phyloP scores from a whole-genome alignment of 2,113 vertebrate species.

The Noctilio leporinus region DNA sequence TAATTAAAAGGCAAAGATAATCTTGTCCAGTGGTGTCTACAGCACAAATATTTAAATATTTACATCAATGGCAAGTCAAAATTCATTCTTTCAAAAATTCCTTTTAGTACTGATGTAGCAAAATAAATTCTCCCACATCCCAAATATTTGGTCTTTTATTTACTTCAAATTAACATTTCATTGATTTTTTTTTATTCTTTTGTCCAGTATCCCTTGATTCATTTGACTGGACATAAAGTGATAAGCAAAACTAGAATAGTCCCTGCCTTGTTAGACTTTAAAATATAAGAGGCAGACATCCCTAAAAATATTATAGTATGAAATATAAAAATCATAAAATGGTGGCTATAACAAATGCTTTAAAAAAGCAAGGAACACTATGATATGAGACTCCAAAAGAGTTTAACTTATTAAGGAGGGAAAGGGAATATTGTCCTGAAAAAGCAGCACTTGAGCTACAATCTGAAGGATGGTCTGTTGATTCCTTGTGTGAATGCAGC shows the following conservation, averaged over 20 bases:
- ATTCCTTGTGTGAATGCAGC: neutral
- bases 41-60: neutral
- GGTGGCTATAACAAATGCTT: neutral
- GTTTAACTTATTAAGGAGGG: neutral
- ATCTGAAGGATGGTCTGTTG: neutral
- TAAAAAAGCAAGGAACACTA: neutral
- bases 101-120: neutral
- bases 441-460: neutral
- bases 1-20: constrained; percentile 43
- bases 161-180: neutral
- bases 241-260: neutral
- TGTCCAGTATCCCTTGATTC: neutral
- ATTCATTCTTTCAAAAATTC: neutral
- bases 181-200: neutral
- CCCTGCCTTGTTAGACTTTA: neutral
- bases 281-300: neutral
- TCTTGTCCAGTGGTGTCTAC: neutral
- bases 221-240: neutral
- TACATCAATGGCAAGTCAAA: neutral
- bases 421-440: neutral
- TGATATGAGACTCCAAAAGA: neutral
- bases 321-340: neutral
- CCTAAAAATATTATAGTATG: neutral
- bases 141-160: neutral
- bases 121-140: neutral